These are phyloP conservation scores for Xanthorhoe designata DNA, from an alignment of 2,888 invertebrate genomes.

Conservation along the genomic window DNA sequence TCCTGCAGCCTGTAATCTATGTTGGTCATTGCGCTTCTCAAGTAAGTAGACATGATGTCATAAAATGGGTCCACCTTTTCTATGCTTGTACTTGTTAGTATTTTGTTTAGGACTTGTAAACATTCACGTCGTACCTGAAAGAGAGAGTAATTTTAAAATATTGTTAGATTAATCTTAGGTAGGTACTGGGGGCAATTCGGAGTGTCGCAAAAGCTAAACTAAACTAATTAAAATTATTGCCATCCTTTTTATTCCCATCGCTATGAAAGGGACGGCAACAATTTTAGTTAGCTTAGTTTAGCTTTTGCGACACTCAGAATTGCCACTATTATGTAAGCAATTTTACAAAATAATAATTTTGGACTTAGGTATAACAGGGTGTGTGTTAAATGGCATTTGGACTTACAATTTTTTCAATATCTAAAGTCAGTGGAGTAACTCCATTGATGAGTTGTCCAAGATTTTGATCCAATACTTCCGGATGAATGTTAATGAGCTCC, in stretches of 20 bases:
- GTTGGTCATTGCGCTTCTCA: constrained; percentile 96
- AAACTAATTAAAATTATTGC: too few species aligned
- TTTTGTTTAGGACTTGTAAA: constrained; percentile 82
- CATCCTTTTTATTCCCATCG: too few species aligned
- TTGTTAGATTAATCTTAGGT: too few species aligned
- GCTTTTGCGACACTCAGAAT: too few species aligned
- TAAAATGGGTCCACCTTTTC: constrained; percentile 90
- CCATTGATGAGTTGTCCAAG: constrained; percentile 89
- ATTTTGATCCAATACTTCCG: constrained; percentile 80
- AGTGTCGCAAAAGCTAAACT: too few species aligned
- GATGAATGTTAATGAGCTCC: constrained; percentile 75
- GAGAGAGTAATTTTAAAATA: constrained; percentile 11
- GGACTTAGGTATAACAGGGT: too few species aligned
- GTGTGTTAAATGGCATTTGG: too few species aligned
- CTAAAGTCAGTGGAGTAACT: constrained; percentile 88
- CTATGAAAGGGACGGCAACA: too few species aligned
- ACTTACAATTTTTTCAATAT: constrained; percentile 88
- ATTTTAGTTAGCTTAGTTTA: too few species aligned
- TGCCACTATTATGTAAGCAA: too few species aligned
- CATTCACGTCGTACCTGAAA: constrained; percentile 84
- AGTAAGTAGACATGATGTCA: constrained; percentile 90
- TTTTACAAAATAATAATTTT: too few species aligned
- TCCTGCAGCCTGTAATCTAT: constrained; percentile 92
- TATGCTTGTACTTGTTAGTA: constrained; percentile 69
- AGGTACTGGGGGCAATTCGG: too few species aligned